Evolutionary conservation across 2,797 vertebrate species (phyloP).

Genomic region (Notolepis coatsorum): DNA sequence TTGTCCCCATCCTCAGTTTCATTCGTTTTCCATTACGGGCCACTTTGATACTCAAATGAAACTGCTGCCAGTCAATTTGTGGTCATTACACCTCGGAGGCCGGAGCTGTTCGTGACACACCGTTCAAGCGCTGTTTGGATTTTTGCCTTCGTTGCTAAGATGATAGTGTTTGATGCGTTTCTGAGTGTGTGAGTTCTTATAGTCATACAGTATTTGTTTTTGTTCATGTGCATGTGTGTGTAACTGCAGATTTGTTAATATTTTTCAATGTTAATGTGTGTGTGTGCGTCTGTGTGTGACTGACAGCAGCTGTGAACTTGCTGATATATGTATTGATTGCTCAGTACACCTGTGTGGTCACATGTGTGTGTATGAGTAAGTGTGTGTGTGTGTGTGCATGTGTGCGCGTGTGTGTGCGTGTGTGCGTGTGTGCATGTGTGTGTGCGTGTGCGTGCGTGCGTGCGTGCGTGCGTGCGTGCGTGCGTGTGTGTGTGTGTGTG

Average conservation of each 20-base stretch:
- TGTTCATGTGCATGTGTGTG: not conserved
- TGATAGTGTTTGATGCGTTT: not conserved
- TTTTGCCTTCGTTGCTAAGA: slow-evolving; percentile 29
- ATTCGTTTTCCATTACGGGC: slow-evolving; percentile 77
- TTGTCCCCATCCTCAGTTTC: slow-evolving; percentile 71
- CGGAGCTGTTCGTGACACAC: slow-evolving; percentile 57
- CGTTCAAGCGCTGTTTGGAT: slow-evolving; percentile 49
- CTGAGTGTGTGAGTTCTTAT: slow-evolving; percentile 39
- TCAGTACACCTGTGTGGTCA: slow-evolving; percentile 31
- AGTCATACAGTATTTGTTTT: too few relatives aligned
- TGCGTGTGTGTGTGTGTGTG: slow-evolving; percentile 32
- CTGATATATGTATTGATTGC: too few relatives aligned
- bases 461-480: not conserved
- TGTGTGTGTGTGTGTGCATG: not conserved
- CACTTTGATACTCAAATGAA: slow-evolving; percentile 80
- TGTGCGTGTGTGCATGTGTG: slow-evolving; percentile 18
- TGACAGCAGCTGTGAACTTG: too few relatives aligned
- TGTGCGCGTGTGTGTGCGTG: slow-evolving; percentile 4
- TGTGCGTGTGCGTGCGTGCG: not conserved
- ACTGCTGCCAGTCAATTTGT: slow-evolving; percentile 67
- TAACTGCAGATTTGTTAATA: not conserved
- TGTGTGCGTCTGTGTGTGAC: not conserved
- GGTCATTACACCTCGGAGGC: slow-evolving; percentile 62
- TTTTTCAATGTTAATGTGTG: not conserved
- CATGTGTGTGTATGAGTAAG: not conserved